These are phyloP conservation scores for Acyrthosiphon pisum DNA, from an alignment of 1,140 invertebrate species.

Conservation along the genomic window DNA sequence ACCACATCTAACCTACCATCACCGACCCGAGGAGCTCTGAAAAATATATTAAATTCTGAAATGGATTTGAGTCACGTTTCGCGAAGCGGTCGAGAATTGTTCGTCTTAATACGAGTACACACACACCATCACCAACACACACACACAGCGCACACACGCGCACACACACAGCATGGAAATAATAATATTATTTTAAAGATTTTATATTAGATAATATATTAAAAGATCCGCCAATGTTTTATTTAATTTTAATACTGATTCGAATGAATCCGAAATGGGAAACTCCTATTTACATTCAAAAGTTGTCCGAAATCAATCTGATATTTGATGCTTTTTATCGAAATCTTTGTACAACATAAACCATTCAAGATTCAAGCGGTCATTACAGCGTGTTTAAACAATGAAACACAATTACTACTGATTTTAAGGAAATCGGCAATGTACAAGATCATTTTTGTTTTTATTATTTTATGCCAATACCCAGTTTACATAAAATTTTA, in stretches of 20 bases:
- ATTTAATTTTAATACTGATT: not conserved
- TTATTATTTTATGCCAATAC: not conserved
- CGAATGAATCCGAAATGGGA: not conserved
- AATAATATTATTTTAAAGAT: not conserved
- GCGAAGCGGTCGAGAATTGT: conserved; percentile 29
- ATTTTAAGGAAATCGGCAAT: not conserved
- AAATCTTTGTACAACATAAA: not conserved
- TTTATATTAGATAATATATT: not conserved
- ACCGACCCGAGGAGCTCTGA: not conserved
- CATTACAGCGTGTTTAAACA: not conserved
- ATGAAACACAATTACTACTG: not conserved
- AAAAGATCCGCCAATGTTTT: not conserved
- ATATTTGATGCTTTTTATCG: not conserved
- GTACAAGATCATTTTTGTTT: not conserved
- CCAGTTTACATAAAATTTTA: not conserved
- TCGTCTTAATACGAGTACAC: conserved; percentile 29
- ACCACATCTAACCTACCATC: not conserved
- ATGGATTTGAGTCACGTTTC: conserved; percentile 53
- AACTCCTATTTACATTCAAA: not conserved
- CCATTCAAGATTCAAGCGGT: not conserved
- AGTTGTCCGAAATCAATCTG: not conserved
- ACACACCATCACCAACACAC: not conserved
- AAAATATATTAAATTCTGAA: conserved; percentile 53
- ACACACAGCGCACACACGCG: not conserved
- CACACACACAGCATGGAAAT: not conserved